phyloP scores from a whole-genome alignment of 2,888 invertebrate genomes.

The Caenorhabditis doughertyi region DNA sequence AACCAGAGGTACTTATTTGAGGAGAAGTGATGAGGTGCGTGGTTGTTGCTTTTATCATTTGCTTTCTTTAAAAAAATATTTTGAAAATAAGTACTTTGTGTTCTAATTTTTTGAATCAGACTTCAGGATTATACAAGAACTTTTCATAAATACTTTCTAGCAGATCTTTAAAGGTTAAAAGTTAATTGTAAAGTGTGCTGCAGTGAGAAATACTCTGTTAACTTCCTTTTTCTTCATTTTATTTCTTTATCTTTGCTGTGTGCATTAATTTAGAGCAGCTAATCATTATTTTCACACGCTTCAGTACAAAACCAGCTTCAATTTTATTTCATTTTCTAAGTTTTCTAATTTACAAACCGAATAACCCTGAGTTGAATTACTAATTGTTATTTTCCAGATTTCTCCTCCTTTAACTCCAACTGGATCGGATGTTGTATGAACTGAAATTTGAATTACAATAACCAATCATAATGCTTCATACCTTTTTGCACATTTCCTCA shows the following conservation, averaged over 20 bases:
- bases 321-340: slow-evolving; percentile 1
- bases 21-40: slow-evolving; percentile 55
- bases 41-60: slow-evolving; percentile 49
- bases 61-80: too few relatives aligned
- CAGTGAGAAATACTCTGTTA: background rate
- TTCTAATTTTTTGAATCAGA: too few relatives aligned
- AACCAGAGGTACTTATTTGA: slow-evolving; percentile 73
- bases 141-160: too few relatives aligned
- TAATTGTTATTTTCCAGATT: slow-evolving; percentile 27
- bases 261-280: background rate
- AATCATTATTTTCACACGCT: background rate
- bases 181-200: slow-evolving; percentile 4
- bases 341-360: slow-evolving; percentile 4
- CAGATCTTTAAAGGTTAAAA: background rate
- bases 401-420: slow-evolving; percentile 36
- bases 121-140: too few relatives aligned
- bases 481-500: background rate
- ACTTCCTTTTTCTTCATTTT: background rate
- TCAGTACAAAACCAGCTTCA: background rate
- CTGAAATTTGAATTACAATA: background rate
- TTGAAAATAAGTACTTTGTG: too few relatives aligned
- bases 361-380: background rate
- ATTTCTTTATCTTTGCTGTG: slow-evolving; percentile 5
- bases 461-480: background rate
- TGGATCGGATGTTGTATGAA: slow-evolving; percentile 50